Evolutionary conservation across 1,140 invertebrate species (phyloP).

Genomic region (Pseudomyrmex gracilis): DNA sequence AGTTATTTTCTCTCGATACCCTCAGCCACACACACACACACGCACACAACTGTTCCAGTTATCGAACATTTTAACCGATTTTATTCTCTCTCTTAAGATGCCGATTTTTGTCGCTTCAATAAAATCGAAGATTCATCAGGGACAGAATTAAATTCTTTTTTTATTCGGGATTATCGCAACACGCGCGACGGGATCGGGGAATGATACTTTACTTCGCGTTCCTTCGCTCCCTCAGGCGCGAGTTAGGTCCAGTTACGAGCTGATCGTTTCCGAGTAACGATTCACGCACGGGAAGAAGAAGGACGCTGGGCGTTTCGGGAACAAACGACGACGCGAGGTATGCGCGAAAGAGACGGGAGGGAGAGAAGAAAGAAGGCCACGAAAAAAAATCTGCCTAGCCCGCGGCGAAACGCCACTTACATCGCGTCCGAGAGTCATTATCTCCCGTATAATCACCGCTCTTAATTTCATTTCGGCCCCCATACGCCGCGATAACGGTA

Average conservation of each 20-base stretch:
- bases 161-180: constrained; percentile 22
- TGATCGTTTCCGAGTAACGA: constrained; percentile 56
- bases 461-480: constrained; percentile 57
- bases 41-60: constrained; percentile 4
- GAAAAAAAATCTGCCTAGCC: constrained; percentile 23
- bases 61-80: not conserved
- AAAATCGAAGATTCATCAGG: constrained; percentile 31
- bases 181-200: not conserved
- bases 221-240: constrained; percentile 25
- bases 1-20: not conserved
- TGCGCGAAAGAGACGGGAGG: not conserved
- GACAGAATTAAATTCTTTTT: constrained; percentile 17
- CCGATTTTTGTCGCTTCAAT: not conserved
- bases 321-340: constrained; percentile 19
- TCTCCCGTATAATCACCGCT: constrained; percentile 49
- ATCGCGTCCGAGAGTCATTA: constrained; percentile 48
- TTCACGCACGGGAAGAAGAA: constrained; percentile 3
- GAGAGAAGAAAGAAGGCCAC: not conserved
- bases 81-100: not conserved
- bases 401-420: constrained; percentile 46
- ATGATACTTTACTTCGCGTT: constrained; percentile 33
- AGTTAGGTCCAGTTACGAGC: constrained; percentile 54
- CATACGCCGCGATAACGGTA: constrained; percentile 27
- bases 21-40: no score
- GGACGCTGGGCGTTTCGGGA: not conserved